Evolutionary conservation across 2,797 vertebrate genomes (phyloP), one percentile per base, ranked within the genome.

Genomic region (Gambelia wislizenii): DNA sequence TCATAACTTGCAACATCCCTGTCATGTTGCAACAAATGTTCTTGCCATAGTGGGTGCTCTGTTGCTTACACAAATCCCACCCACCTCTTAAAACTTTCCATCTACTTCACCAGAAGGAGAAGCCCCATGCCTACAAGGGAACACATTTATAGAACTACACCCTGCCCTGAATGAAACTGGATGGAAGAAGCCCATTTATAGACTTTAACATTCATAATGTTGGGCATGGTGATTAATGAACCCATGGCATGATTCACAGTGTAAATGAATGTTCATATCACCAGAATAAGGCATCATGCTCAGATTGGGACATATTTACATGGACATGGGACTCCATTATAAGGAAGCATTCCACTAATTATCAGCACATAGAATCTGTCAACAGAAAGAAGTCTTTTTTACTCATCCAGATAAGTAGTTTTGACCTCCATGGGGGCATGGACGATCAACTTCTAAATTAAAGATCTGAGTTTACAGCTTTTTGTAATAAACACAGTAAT

Each of bases 401-500:
- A 70, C 13, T 27, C 47, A 72, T 14, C 67, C 61, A 79, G 39
- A 36, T 13, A 42, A 72, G 36, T 9, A 56, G 13, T 42, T 70
- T 87, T 27, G 54, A 52, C 2, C 49, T 70, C 25, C 49, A 30
- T 52, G n/a, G 10, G 36, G 36, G 18, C 59, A 54, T 69, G 76
- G 47, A 61, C 13, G 4, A 42, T 70, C 47, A 70, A 39, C 67
- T 52, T 69, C 47, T 54, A 54, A 20, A 87, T 69, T 79, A 80
- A 79, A 87, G 61, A 70, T 79, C 69, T 27, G 69, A 18, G n/a
- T 79, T 87, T 87, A 70, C 47, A 70, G 47, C 85, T 69, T 80
- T 36, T 80, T 70, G n/a, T 70, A 87, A 69, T 67, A 79, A 67
- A 47, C 30, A 42, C 36, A 70, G 39, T 33, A 70, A 70, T 80